These are phyloP conservation scores for Manis pentadactyla DNA, from an alignment of 2,797 vertebrate species.

Conservation along the genomic window DNA sequence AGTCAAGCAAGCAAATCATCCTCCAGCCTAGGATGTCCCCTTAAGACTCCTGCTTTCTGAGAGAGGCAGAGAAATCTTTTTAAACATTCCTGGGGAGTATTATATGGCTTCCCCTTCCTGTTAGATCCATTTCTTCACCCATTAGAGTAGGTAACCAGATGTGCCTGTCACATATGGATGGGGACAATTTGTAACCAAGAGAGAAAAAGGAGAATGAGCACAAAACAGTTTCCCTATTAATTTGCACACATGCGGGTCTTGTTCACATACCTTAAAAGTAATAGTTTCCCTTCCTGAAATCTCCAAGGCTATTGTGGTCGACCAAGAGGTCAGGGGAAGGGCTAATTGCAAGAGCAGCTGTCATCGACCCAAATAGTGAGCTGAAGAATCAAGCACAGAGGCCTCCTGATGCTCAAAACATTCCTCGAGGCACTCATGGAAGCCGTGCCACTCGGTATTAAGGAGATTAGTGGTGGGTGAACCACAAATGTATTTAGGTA, in stretches of 20 bases:
- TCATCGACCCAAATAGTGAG: constrained; percentile 57
- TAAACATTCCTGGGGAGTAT: constrained; percentile 76
- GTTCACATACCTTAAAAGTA: constrained; percentile 83
- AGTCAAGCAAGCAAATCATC: constrained; percentile 48
- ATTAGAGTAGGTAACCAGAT: constrained; percentile 85
- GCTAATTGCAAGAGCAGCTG: constrained; percentile 86
- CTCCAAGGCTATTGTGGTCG: constrained; percentile 80
- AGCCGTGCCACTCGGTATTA: background rate
- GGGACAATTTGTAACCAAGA: constrained; percentile 79
- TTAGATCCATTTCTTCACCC: constrained; percentile 81
- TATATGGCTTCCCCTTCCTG: constrained; percentile 77
- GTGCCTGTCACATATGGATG: constrained; percentile 77
- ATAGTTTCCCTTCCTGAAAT: constrained; percentile 74
- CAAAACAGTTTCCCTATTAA: constrained; percentile 78
- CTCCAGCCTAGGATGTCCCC: background rate
- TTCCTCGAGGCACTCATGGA: background rate
- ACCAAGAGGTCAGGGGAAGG: constrained; percentile 79
- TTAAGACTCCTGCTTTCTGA: constrained; percentile 56
- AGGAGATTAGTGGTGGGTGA: constrained; percentile 1
- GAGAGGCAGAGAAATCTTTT: constrained; percentile 1
- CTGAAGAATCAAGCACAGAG: constrained; percentile 74
- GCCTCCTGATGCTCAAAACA: constrained; percentile 46
- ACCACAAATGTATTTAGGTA: background rate
- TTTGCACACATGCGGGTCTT: constrained; percentile 80
- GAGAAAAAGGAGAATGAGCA: constrained; percentile 75